phyloP scores from a whole-genome alignment of 2,113 vertebrate species.

The Urocolius indicus region DNA sequence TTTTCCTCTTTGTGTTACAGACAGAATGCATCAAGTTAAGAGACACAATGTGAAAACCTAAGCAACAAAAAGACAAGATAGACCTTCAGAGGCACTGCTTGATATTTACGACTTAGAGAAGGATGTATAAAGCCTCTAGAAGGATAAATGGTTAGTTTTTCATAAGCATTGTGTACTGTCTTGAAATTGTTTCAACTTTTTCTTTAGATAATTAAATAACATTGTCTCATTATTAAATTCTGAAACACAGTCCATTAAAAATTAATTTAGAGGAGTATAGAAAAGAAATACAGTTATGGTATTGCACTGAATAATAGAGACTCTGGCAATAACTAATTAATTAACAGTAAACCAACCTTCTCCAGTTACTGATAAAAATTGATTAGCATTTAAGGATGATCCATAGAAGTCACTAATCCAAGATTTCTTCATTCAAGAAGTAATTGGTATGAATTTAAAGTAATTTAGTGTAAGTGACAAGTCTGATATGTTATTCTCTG shows the following conservation, averaged over 20 bases:
- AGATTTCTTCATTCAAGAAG: not conserved
- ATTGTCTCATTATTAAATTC: conserved; percentile 14
- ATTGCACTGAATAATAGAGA: not conserved
- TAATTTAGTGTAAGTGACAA: not conserved
- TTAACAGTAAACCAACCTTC: conserved; percentile 6
- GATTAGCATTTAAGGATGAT: not conserved
- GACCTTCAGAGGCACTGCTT: not conserved
- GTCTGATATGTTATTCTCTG: not conserved
- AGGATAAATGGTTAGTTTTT: not conserved
- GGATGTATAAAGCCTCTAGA: not conserved
- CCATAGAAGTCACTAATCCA: not conserved
- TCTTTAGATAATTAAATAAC: conserved; percentile 30
- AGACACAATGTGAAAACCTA: not conserved
- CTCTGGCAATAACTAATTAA: conserved; percentile 20
- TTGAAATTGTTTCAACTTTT: not conserved
- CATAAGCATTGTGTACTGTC: not conserved
- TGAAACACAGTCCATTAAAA: conserved; percentile 42
- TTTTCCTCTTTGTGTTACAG: not conserved
- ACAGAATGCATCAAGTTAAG: not conserved
- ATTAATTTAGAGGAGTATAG: conserved; percentile 6
- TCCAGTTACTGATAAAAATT: not conserved
- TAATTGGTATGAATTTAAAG: not conserved
- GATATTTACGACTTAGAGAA: not conserved
- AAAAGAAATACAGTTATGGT: not conserved
- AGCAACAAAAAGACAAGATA: not conserved